Evolutionary conservation across 2,113 vertebrate species (phyloP).

Genomic region (Leptobrachium leishanense): DNA sequence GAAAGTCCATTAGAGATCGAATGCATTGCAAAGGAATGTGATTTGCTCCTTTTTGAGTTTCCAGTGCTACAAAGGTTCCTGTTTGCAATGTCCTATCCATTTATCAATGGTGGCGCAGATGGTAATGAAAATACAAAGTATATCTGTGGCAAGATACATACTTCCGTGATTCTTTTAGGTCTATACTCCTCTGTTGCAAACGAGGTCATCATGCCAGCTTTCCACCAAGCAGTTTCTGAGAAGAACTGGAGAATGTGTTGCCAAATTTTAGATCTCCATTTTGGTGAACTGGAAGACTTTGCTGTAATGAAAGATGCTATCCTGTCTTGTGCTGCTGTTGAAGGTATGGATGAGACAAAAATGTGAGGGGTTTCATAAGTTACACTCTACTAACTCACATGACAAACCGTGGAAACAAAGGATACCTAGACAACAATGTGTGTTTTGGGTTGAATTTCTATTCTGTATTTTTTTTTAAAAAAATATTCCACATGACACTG

Average conservation of each 20-base stretch:
- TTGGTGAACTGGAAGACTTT: slow-evolving; percentile 67
- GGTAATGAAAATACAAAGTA: slow-evolving; percentile 57
- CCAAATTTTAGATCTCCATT: slow-evolving; percentile 77
- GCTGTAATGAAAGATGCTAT: slow-evolving; percentile 75
- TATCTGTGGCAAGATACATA: slow-evolving; percentile 73
- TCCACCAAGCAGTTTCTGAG: slow-evolving; percentile 75
- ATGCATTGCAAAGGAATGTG: slow-evolving; percentile 81
- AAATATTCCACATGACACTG: too few species aligned
- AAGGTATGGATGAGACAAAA: slow-evolving; percentile 67
- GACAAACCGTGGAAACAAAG: too few species aligned
- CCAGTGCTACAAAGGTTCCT: slow-evolving; percentile 78
- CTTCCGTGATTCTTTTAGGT: slow-evolving; percentile 79
- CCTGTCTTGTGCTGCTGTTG: slow-evolving; percentile 79
- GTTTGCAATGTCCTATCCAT: slow-evolving; percentile 73
- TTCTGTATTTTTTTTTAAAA: too few species aligned
- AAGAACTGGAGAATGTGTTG: slow-evolving; percentile 79
- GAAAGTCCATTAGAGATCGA: slow-evolving; percentile 79
- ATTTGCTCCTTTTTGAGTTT: slow-evolving; percentile 78
- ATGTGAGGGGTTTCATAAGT: too few species aligned
- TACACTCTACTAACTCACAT: too few species aligned
- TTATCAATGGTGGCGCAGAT: slow-evolving; percentile 63
- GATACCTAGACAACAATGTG: too few species aligned
- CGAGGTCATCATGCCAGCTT: slow-evolving; percentile 70
- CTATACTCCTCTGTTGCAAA: slow-evolving; percentile 72
- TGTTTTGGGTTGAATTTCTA: too few species aligned